Evolutionary conservation across 2,113 vertebrate species (phyloP), one percentile per base, ranked within the genome.

Genomic region (Hippocampus mohnikei): DNA sequence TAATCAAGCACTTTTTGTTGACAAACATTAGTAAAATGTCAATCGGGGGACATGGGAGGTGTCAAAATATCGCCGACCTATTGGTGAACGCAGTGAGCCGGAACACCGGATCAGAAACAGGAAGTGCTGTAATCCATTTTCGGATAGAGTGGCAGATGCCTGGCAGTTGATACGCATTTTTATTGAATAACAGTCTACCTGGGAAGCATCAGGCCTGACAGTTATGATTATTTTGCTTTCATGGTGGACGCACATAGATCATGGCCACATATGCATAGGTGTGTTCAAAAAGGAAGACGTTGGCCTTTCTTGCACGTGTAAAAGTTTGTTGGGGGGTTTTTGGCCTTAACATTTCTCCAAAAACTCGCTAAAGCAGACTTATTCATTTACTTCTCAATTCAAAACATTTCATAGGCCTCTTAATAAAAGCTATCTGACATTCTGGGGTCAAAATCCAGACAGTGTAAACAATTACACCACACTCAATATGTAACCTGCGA

Each of bases 111-210:
- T 20, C 52, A 37, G 64, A 33, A 58, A 20, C 74, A 79, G 76
- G 69, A 74, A 29, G 56, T 27, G 1, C 23, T 10, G 7, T 77
- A 70, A 79, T 83, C 69, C 42, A 69, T 33, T 83, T 81, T 55
- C 66, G 78, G 75, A 73, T 79, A 82, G 25, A 70, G 71, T 62
- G 41, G 66, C 78, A 69, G 67, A 74, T 66, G 65, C 69, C 75
- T 21, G 52, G 0, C 1, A 53, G 67, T 62, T 76, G n/a, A 83
- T 70, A 65, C 20, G 53, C 11, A 3, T 13, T 1, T 55, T 40
- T 58, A 79, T 40, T 33, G 53, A 77, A 72, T 83, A 44, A 42
- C 40, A 50, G 5, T 2, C 7, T 53, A 55, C 21, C 82, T 81
- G 82, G 76, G 3, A 23, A 67, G 44, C 11, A 2, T 77, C 65